phyloP scores from a whole-genome alignment of 1,140 invertebrate species.

The Aphidius gifuensis region DNA sequence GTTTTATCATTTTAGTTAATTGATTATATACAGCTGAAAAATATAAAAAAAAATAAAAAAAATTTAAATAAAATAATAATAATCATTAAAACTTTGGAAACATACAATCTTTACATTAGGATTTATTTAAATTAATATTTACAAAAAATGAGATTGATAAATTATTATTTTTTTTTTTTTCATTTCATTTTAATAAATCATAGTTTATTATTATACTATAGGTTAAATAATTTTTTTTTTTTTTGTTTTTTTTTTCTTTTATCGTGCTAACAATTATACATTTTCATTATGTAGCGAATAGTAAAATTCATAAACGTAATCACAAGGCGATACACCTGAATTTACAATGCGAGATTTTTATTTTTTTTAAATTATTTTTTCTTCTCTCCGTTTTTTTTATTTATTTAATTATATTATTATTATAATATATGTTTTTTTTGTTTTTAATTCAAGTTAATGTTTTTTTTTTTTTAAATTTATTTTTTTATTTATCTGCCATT shows the following conservation, averaged over 20 bases:
- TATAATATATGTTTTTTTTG: background rate
- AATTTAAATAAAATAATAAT: constrained; percentile 2
- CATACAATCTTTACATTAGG: constrained; percentile 45
- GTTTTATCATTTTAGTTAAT: too few relatives aligned
- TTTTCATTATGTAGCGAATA: constrained; percentile 20
- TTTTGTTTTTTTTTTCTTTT: constrained; percentile 13
- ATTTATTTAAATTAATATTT: constrained; percentile 50
- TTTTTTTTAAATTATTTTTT: constrained; percentile 11
- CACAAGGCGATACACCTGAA: constrained; percentile 27
- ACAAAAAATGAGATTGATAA: constrained; percentile 46
- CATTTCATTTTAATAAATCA: constrained; percentile 24
- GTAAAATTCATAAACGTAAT: constrained; percentile 28
- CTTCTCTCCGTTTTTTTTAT: constrained; percentile 11
- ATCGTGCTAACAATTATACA: constrained; percentile 23
- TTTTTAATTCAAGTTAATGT: too few relatives aligned
- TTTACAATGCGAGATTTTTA: constrained; percentile 20
- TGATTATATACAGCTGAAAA: too few relatives aligned
- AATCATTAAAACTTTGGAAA: constrained; percentile 31
- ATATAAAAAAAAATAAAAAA: background rate
- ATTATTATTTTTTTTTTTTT: constrained; percentile 27
- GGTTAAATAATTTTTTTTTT: constrained; percentile 28
- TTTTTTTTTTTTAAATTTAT: too few relatives aligned
- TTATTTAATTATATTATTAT: constrained; percentile 1
- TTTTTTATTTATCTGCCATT: too few relatives aligned
- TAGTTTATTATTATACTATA: constrained; percentile 35